Percentiles rank a stretch among this genome's conserved stretches.
phyloP scores from a whole-genome alignment of 2,797 vertebrate genomes.

The Galago senegalensis region DNA sequence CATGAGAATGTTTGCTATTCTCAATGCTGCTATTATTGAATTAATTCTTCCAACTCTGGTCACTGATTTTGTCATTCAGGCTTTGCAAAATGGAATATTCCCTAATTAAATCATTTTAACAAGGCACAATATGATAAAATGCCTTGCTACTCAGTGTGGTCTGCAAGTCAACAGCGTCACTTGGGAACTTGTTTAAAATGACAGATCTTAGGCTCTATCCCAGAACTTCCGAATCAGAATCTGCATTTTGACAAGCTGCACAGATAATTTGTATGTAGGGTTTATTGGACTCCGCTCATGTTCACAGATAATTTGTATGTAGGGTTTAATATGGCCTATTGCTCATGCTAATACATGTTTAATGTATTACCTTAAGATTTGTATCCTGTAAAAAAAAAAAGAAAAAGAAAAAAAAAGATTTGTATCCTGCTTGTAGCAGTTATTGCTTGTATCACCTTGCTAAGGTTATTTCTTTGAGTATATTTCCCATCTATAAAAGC shows the following conservation, averaged over 20 bases:
- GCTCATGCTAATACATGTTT: not conserved
- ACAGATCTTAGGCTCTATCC: not conserved
- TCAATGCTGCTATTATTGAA: constrained; percentile 25
- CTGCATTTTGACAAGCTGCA: constrained; percentile 20
- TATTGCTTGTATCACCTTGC: not conserved
- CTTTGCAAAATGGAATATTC: constrained; percentile 34
- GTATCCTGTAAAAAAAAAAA: not conserved
- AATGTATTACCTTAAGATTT: constrained; percentile 1
- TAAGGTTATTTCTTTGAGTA: constrained; percentile 12
- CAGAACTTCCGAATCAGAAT: constrained; percentile 15
- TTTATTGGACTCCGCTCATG: not conserved
- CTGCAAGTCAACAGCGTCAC: not conserved
- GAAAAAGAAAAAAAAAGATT: not conserved
- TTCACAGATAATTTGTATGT: too few species aligned
- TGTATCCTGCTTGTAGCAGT: constrained; percentile 32
- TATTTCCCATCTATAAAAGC: not conserved
- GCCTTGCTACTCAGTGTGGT: constrained; percentile 7
- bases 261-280: not conserved
- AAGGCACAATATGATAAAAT: not conserved
- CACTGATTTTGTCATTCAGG: constrained; percentile 35
- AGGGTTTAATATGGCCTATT: constrained; percentile 12
- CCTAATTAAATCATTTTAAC: not conserved
- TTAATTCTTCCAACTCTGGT: not conserved
- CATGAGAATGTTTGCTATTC: not conserved
- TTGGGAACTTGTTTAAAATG: constrained; percentile 36